Conservation (phyloP, 2,113 vertebrate species). For the Salvator merianae region DNA sequence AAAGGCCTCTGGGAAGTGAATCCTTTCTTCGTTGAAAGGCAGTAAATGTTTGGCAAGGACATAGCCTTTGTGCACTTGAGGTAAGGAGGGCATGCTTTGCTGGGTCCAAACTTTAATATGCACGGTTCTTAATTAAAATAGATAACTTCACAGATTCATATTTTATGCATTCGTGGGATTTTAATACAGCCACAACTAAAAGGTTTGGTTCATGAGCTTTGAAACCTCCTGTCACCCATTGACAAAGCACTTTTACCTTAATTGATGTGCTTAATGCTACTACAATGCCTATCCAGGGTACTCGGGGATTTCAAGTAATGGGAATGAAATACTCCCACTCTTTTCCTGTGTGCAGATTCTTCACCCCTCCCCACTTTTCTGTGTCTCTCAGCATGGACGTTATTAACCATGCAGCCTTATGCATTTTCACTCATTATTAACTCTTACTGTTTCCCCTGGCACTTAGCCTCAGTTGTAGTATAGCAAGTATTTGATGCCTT, state of each 20-base stretch:
- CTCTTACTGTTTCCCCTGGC: neutral
- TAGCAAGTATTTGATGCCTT: neutral
- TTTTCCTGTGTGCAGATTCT: neutral
- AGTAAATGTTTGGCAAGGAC: slow-evolving; percentile 25
- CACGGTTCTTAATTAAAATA: slow-evolving; percentile 24
- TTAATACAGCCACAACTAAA: neutral
- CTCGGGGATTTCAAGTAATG: neutral
- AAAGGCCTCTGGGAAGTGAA: slow-evolving; percentile 16
- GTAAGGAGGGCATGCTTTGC: neutral
- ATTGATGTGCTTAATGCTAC: slow-evolving; percentile 17
- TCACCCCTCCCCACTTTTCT: neutral
- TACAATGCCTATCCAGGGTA: neutral
- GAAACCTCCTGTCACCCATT: slow-evolving; percentile 20
- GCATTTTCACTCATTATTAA: no score
- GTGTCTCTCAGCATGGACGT: slow-evolving; percentile 2
- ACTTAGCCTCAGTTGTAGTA: neutral
- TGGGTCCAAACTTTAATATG: neutral
- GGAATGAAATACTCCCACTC: slow-evolving; percentile 12
- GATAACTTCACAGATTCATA: neutral
- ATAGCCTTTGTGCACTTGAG: slow-evolving; percentile 27
- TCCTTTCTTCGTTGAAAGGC: neutral
- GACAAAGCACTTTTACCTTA: slow-evolving; percentile 22
- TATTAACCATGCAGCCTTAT: neutral
- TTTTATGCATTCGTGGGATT: slow-evolving; percentile 21
- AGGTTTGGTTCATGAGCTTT: neutral